Evolutionary conservation across 2,797 vertebrate species (phyloP).

Genomic region (Myripristis jacobus): DNA sequence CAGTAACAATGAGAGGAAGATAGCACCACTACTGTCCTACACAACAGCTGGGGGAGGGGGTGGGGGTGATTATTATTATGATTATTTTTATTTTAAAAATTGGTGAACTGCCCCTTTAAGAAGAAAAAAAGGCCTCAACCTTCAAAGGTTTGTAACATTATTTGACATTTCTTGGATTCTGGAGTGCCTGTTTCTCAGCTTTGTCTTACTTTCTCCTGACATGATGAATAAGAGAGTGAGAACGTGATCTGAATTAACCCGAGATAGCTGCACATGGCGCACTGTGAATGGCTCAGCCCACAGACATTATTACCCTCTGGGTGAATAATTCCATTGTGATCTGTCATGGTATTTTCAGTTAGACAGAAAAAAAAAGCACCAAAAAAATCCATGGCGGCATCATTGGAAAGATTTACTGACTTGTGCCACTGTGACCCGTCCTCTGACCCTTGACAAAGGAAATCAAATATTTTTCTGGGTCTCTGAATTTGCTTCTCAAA

Average conservation of each 20-base stretch:
- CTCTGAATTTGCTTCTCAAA: slow-evolving; percentile 84
- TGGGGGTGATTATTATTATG: too few species aligned
- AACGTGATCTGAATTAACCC: not conserved
- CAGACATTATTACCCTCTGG: not conserved
- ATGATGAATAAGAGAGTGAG: too few species aligned
- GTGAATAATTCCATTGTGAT: slow-evolving; percentile 12
- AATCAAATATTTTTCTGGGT: slow-evolving; percentile 85
- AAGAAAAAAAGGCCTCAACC: not conserved
- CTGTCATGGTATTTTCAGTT: slow-evolving; percentile 31
- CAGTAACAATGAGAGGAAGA: too few species aligned
- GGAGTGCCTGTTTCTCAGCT: not conserved
- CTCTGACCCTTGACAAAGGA: slow-evolving; percentile 84
- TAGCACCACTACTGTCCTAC: too few species aligned
- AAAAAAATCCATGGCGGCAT: slow-evolving; percentile 61
- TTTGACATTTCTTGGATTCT: not conserved
- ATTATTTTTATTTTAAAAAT: too few species aligned
- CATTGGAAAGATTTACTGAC: slow-evolving; percentile 78
- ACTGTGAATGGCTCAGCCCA: not conserved
- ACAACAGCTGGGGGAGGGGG: too few species aligned
- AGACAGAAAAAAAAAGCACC: slow-evolving; percentile 17
- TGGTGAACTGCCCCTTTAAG: too few species aligned
- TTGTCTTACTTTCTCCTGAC: too few species aligned
- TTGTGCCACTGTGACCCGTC: slow-evolving; percentile 78
- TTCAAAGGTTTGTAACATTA: not conserved
- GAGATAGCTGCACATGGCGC: not conserved